Base-by-base conservation (phyloP, 2,113 vertebrate genomes). In the Rhegmatorhina hoffmannsi region DNA sequence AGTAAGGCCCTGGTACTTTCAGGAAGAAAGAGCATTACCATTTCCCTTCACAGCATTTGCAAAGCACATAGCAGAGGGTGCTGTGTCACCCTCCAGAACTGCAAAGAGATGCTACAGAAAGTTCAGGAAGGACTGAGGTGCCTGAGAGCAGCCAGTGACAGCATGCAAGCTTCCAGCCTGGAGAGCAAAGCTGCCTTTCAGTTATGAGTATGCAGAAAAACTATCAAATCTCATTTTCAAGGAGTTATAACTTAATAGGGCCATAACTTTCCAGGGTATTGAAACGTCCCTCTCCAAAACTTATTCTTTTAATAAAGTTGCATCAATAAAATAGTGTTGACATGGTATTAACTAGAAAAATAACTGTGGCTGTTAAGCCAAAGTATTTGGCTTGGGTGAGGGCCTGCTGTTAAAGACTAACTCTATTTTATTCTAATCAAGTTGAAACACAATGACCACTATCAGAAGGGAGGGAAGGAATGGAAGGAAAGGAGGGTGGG, bases 251-350 rank as follows among this genome's bases (percentile, higher is more conserved):
- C 31, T 92, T 84, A 55, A 90, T 6, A 19, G 59, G 47, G 68
- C 33, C 53, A 13, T 59, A 55, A 94, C 55, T 56, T 84, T 81
- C 15, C 73, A 76, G 15, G 19, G 26, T 44, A 26, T 43, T 79
- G 46, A 76, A 50, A 96, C 50, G 24, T 93, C 64, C 84, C 49
- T 79, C 89, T 26, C 26, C 67, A 23, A 92, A 95, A 64, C 53
- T 89, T 80, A 94, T 89, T 83, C 83, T 72, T 8, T 64, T 62
- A 95, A 49, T 56, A 94, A 84, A 79, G 89, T 13, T 72, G 88
- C 34, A 90, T 28, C 17, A 56, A 33, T 83, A 90, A 55, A 56
- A 43, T 49, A 63, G n/a, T 23, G 21, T 3, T 77, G 26, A 52
- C 23, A 76, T 23, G 20, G 23, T 73, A 64, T 58, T 66, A 90